Percentiles rank a stretch among this genome's conserved stretches.
phyloP scores from a whole-genome alignment of 2,888 invertebrate species.

The Conistra vaccinii region DNA sequence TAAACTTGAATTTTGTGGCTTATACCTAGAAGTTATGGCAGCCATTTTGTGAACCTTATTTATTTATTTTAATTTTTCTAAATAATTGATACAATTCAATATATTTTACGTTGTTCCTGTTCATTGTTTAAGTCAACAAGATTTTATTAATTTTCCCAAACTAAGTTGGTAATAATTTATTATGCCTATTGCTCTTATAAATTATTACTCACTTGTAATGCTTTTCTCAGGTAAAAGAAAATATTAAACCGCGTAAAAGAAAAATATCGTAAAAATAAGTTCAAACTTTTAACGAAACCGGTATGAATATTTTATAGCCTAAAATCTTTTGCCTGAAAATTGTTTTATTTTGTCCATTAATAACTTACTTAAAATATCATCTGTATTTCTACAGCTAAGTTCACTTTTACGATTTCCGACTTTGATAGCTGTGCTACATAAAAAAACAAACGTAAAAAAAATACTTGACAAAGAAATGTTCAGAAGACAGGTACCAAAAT shows the following conservation, averaged over 20 bases:
- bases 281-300: constrained; percentile 33
- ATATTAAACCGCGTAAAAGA: constrained; percentile 20
- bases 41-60: neutral
- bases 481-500: constrained; percentile 24
- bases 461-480: neutral
- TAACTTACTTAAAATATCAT: neutral
- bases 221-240: constrained; percentile 19
- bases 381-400: constrained; percentile 22
- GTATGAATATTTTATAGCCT: constrained; percentile 48
- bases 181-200: constrained; percentile 18
- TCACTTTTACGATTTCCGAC: constrained; percentile 1
- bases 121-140: neutral
- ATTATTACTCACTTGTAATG: constrained; percentile 21
- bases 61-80: neutral
- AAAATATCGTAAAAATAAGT: constrained; percentile 32
- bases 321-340: constrained; percentile 34
- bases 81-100: neutral
- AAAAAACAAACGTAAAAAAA: constrained; percentile 27
- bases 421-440: neutral
- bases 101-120: neutral
- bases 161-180: too few relatives aligned
- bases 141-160: constrained; percentile 12
- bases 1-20: neutral
- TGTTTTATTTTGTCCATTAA: constrained; percentile 18
- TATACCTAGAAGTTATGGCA: neutral